These are phyloP conservation scores for Criorhina ranunculi DNA, from an alignment of 2,888 invertebrate genomes.

Conservation along the genomic window DNA sequence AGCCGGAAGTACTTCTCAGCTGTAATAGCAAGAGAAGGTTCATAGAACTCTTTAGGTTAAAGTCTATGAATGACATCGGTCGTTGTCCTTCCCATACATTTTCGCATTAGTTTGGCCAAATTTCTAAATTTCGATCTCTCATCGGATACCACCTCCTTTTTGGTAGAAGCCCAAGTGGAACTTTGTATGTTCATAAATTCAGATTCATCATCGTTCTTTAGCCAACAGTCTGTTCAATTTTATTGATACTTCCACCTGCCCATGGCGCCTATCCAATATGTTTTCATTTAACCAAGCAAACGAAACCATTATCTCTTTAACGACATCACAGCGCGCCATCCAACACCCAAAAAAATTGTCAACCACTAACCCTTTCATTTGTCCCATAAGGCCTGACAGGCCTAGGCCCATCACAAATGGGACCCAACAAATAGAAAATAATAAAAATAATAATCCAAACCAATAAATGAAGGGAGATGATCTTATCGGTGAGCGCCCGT, in stretches of 20 bases:
- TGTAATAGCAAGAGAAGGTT: too few relatives aligned
- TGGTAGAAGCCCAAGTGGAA: too few relatives aligned
- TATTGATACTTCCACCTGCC: neutral
- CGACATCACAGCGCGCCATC: constrained; percentile 34
- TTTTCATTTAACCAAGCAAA: constrained; percentile 1
- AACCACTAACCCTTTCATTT: constrained; percentile 59
- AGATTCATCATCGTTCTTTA: too few relatives aligned
- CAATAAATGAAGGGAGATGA: constrained; percentile 68
- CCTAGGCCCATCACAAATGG: constrained; percentile 55
- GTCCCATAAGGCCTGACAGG: constrained; percentile 29
- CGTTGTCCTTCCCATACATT: too few relatives aligned
- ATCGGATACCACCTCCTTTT: too few relatives aligned
- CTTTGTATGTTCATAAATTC: too few relatives aligned
- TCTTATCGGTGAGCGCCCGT: constrained; percentile 62
- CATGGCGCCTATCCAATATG: constrained; percentile 45
- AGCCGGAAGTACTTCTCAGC: too few relatives aligned
- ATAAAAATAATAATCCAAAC: constrained; percentile 64
- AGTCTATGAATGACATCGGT: too few relatives aligned
- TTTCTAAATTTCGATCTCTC: too few relatives aligned
- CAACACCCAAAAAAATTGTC: constrained; percentile 47
- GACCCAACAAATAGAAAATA: constrained; percentile 64
- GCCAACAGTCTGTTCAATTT: neutral
- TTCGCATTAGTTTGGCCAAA: too few relatives aligned
- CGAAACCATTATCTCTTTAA: constrained; percentile 15
- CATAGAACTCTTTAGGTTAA: too few relatives aligned